These are phyloP conservation scores for Ectropis grisescens DNA, from an alignment of 1,140 invertebrate species.

Conservation along the genomic window DNA sequence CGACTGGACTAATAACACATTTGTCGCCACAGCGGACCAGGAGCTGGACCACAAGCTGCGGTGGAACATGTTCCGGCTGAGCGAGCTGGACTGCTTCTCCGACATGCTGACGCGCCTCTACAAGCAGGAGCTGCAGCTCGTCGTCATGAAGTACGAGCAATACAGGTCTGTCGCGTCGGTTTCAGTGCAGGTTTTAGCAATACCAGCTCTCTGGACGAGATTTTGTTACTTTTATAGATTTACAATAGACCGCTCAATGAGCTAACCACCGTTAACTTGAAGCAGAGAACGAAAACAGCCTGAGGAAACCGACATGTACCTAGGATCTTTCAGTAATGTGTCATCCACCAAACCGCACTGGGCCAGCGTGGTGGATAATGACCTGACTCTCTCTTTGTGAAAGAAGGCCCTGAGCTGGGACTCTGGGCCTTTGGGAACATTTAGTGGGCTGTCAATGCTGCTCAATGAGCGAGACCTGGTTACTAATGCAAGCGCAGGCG, in stretches of 20 bases:
- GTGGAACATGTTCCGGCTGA: slow-evolving; percentile 87
- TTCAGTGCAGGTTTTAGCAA: too few relatives aligned
- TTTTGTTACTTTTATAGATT: too few relatives aligned
- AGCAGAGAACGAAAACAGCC: too few relatives aligned
- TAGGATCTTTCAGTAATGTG: neutral
- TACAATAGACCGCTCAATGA: too few relatives aligned
- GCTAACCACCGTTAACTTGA: too few relatives aligned
- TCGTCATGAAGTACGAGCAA: slow-evolving; percentile 93
- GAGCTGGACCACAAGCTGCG: slow-evolving; percentile 94
- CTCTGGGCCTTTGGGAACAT: too few relatives aligned
- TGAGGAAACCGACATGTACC: too few relatives aligned
- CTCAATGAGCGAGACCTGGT: neutral
- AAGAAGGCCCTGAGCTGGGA: too few relatives aligned
- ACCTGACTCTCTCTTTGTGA: too few relatives aligned
- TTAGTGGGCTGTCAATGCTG: neutral
- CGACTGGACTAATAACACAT: too few relatives aligned
- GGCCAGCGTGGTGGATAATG: too few relatives aligned
- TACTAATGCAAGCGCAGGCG: neutral
- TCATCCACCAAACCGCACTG: neutral
- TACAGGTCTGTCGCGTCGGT: slow-evolving; percentile 74
- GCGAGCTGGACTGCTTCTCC: slow-evolving; percentile 88
- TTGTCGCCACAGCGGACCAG: slow-evolving; percentile 87
- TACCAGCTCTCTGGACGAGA: too few relatives aligned
- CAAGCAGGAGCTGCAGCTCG: slow-evolving; percentile 85
- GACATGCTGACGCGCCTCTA: slow-evolving; percentile 88